Evolutionary conservation across 1,140 invertebrate genomes (phyloP), one percentile per base, ranked within the genome.

Genomic region (Zaprionus inermis): DNA sequence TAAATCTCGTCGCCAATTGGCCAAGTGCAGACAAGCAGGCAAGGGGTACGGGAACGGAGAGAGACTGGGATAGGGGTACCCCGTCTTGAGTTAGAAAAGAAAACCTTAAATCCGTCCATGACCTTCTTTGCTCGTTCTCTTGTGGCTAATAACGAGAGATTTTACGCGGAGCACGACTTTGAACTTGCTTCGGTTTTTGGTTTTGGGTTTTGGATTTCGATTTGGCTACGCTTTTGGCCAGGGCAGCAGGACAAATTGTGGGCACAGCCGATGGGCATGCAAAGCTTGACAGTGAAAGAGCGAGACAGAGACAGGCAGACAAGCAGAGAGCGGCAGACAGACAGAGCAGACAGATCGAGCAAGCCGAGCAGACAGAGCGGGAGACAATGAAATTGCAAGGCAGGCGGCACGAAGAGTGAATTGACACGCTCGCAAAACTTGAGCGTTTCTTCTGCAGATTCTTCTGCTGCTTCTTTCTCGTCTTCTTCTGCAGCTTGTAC

Each of bases 51-150:
- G 32, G 60, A n/a, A 5, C 1, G 51, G 16, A 30, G 41, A 52
- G n/a, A 18, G 57, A 36, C 7, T 24, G 38, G 44, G 49, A 36
- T 41, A 24, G 51, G 38, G 38, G n/a, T 61, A 18, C 14, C 1
- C 18, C 30, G 34, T 28, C 49, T 44, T 58, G 60, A 75, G 49
- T 59, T 22, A 44, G 70, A 72, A 71, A 59, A 64, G 59, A 63
- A 83, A 71, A 76, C 83, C 72, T 76, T 72, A 88, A 89, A 88
- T 89, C 84, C 79, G 84, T 88, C 84, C 84, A 88, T 88, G 84
- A 88, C 84, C 84, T 88, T 88, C 84, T 88, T 88, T 89, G 85
- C 77, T 52, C 57, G 51, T 72, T 64, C 77, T 28, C 24, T 64
- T 77, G 59, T 73, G 56, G 24, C 66, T 78, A 78, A 80, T 78